A percentile compares a stretch with the other conserved stretches of the same genome.
Conservation (phyloP, 2,797 vertebrate genomes). For the Microctenopoma steveboyesi region DNA sequence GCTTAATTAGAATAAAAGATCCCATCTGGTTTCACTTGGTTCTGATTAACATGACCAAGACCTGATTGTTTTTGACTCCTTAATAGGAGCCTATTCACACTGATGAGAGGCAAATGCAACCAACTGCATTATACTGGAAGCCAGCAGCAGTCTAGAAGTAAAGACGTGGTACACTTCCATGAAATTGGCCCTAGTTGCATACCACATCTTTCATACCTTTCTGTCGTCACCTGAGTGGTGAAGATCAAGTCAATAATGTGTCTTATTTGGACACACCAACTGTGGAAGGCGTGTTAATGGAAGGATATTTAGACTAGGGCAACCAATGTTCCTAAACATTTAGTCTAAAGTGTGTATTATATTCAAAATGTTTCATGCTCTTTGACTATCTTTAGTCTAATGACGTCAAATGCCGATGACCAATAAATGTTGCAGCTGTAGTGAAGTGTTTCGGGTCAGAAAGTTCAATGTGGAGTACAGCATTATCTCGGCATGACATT, state of each 20-base stretch:
- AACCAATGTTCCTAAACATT: neutral
- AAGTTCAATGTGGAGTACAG: constrained; percentile 25
- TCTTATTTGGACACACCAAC: neutral
- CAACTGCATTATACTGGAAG: neutral
- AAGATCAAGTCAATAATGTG: constrained; percentile 8
- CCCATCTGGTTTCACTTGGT: constrained; percentile 8
- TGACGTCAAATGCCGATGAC: too few species aligned
- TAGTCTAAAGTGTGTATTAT: too few species aligned
- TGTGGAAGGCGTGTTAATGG: neutral
- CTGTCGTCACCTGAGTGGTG: constrained; percentile 21
- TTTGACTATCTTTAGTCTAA: too few species aligned
- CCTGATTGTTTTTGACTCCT: neutral
- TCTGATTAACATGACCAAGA: neutral
- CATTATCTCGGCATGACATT: constrained; percentile 37
- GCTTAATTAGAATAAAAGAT: neutral
- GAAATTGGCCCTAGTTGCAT: neutral
- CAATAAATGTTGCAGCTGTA: constrained; percentile 7
- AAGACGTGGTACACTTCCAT: constrained; percentile 11
- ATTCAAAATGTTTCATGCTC: too few species aligned
- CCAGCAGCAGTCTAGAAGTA: neutral
- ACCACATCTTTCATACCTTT: constrained; percentile 16
- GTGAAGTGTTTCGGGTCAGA: neutral
- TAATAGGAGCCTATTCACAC: neutral
- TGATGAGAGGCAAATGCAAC: constrained; percentile 1
- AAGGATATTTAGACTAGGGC: neutral